These are phyloP conservation scores for Drosophila atripex DNA, from an alignment of 2,888 invertebrate species.

Conservation along the genomic window DNA sequence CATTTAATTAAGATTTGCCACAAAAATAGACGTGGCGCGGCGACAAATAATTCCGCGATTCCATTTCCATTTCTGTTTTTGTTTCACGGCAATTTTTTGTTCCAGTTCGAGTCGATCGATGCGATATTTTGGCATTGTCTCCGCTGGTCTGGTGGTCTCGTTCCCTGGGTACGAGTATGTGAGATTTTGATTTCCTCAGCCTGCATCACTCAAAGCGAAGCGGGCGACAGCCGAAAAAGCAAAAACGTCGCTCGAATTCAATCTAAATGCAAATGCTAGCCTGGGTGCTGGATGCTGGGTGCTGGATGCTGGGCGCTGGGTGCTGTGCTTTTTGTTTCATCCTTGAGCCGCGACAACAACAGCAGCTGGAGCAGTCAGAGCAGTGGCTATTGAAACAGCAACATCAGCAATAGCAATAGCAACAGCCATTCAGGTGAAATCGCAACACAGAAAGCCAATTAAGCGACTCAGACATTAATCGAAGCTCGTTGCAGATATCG, in stretches of 20 bases:
- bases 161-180: slow-evolving; percentile 26
- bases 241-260: slow-evolving; percentile 66
- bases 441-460: slow-evolving; percentile 78
- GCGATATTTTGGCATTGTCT: slow-evolving; percentile 31
- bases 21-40: slow-evolving; percentile 30
- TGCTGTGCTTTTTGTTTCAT: slow-evolving; percentile 58
- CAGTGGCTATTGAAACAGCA: neutral
- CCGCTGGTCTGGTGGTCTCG: slow-evolving; percentile 15
- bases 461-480: slow-evolving; percentile 67
- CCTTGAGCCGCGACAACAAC: slow-evolving; percentile 38
- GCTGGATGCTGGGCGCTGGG: slow-evolving; percentile 47
- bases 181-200: slow-evolving; percentile 72
- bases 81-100: neutral
- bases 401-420: slow-evolving; percentile 19
- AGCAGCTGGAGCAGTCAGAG: slow-evolving; percentile 1
- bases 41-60: slow-evolving; percentile 48
- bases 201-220: slow-evolving; percentile 61
- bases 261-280: slow-evolving; percentile 75
- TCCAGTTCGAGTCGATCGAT: slow-evolving; percentile 38
- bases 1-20: slow-evolving; percentile 77
- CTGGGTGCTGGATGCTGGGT: slow-evolving; percentile 20
- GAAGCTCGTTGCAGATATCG: slow-evolving; percentile 48
- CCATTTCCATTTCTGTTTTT: slow-evolving; percentile 28
- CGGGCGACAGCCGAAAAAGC: slow-evolving; percentile 22
- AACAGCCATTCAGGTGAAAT: slow-evolving; percentile 60